Base-by-base conservation (phyloP, 2,888 invertebrate species). In the Apamea epomidion region DNA sequence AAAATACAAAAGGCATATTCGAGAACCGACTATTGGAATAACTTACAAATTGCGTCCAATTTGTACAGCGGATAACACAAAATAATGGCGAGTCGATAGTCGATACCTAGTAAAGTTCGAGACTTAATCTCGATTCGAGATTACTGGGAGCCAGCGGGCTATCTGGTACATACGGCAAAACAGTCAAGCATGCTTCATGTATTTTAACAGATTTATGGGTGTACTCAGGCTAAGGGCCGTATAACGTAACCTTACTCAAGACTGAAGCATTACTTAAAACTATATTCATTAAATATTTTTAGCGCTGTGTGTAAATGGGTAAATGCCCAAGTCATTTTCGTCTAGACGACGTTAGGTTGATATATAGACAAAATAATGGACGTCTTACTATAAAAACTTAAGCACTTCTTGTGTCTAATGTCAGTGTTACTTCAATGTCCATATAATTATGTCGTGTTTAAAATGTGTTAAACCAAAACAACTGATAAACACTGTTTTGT, bases 61-160 rank as follows among this genome's bases (percentile, higher is more conserved):
- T 86, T 91, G 89, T 88, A 83, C 80, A 80, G 80, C 78, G 83
- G 88, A 85, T 87, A 92, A 93, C 93, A 93, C 93, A 92, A 95
- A 95, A 95, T 95, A 95, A 95, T 94, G 94, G 93, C 92, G 89
- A 86, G 80, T 76, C 83, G 85, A 86, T 91, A 93, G 92, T 94
- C 94, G 93, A 96, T 96, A 94, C 94, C 91, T 91, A 89, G 90
- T 82, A 84, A 94, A 96, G 93, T 96, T 95, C 85, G 91, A 91
- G 94, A 94, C 93, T 96, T 95, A 95, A 96, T 96, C 95, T 94
- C 92, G 79, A 93, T 93, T 94, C 92, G 92, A 93, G 94, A 95
- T 95, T 95, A 95, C 94, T 92, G 84, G 78, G 79, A 83, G 88
- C 84, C 81, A 80, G 81, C 88, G 84, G 92, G 81, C 80, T 76